Percentiles rank a stretch among this genome's conserved stretches.
Evolutionary conservation across 35 echinoderm and acorn worm genomes (phyloP).

Genomic region (Patiria miniata): DNA sequence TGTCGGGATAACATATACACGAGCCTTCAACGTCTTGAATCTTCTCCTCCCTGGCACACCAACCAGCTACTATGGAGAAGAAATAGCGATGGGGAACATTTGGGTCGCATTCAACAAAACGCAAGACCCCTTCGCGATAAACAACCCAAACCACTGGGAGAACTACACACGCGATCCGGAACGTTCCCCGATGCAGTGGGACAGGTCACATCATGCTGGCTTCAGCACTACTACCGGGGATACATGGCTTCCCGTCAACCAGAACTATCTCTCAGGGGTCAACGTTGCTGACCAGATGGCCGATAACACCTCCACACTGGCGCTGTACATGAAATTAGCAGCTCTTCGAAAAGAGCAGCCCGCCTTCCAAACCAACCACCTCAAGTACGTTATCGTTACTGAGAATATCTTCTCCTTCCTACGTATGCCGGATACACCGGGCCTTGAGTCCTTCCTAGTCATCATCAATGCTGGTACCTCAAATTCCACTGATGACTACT

Average conservation of each 20-base stretch:
- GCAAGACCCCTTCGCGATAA: constrained; percentile 78
- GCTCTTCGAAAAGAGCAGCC: constrained; percentile 26
- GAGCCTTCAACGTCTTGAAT: constrained; percentile 72
- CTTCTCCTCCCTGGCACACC: constrained; percentile 75
- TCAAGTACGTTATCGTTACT: constrained; percentile 60
- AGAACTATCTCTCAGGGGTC: constrained; percentile 49
- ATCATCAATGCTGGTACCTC: constrained; percentile 69
- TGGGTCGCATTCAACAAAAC: constrained; percentile 69
- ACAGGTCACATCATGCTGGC: constrained; percentile 42
- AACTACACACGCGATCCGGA: constrained; percentile 90
- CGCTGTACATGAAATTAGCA: constrained; percentile 52
- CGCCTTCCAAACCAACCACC: too few species aligned
- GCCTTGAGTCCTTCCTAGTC: too few species aligned
- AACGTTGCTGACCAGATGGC: constrained; percentile 61
- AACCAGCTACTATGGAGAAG: constrained; percentile 84
- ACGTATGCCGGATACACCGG: constrained; percentile 63
- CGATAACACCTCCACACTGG: constrained; percentile 53
- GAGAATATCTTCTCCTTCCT: constrained; percentile 81
- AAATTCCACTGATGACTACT: constrained; percentile 44
- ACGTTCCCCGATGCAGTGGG: constrained; percentile 91
- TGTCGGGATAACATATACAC: constrained; percentile 42
- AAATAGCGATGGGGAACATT: too few species aligned
- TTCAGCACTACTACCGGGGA: too few species aligned
- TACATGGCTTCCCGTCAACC: too few species aligned
- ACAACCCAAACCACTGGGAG: constrained; percentile 86